These are phyloP conservation scores for Rhombomys opimus DNA, from an alignment of 2,113 vertebrate genomes.

Conservation along the genomic window DNA sequence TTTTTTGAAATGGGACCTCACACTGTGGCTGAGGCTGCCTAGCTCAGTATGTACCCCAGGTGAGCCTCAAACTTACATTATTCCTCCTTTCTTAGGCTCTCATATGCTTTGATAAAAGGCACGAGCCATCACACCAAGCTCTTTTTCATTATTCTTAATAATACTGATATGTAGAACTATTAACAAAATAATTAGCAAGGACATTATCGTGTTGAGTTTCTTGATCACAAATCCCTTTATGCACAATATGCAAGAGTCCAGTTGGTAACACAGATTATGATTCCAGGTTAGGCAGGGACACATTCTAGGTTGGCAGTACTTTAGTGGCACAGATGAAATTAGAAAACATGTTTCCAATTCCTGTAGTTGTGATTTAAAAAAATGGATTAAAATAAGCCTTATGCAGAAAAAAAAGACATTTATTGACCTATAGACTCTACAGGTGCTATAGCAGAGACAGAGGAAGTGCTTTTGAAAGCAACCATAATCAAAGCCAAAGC, in stretches of 20 bases:
- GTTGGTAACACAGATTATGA: background rate
- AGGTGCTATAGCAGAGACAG: background rate
- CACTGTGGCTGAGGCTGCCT: background rate
- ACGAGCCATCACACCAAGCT: background rate
- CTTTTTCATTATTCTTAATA: constrained; percentile 4
- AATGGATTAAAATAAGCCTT: background rate
- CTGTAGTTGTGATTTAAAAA: background rate
- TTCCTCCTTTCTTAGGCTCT: background rate
- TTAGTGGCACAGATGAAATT: background rate
- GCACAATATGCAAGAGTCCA: background rate
- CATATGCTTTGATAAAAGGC: background rate
- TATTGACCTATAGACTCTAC: background rate
- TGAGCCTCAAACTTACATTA: background rate
- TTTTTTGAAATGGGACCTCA: background rate
- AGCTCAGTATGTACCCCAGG: background rate
- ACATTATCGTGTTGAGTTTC: background rate
- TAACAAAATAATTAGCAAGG: background rate
- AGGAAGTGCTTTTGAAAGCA: constrained; percentile 39
- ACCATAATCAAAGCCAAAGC: constrained; percentile 42
- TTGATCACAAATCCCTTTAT: background rate
- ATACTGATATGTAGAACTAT: background rate
- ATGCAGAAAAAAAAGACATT: background rate
- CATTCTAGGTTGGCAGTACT: background rate
- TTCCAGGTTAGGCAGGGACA: background rate
- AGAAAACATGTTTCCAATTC: background rate